phyloP scores from a whole-genome alignment of 92 coral and sea anemone species.

The Porites cylindrica region DNA sequence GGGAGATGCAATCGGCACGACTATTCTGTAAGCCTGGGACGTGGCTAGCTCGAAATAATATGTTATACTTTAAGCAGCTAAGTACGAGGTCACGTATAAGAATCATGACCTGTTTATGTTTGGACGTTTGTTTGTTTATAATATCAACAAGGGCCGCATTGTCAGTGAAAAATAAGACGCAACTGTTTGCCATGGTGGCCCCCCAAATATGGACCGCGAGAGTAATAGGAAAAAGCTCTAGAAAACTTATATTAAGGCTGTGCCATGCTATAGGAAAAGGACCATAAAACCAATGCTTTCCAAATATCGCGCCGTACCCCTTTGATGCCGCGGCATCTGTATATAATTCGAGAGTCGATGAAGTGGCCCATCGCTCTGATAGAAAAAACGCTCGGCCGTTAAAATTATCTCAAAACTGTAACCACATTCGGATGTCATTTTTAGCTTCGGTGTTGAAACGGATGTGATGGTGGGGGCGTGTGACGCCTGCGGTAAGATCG shows the following conservation, averaged over 20 bases:
- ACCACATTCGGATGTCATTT: slow-evolving; percentile 25
- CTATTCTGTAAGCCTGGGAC: slow-evolving; percentile 42
- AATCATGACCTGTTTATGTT: slow-evolving; percentile 34
- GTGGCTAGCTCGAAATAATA: slow-evolving; percentile 35
- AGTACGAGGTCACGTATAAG: slow-evolving; percentile 15
- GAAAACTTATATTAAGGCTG: slow-evolving; percentile 16
- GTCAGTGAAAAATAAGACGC: slow-evolving; percentile 46
- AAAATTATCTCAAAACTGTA: slow-evolving; percentile 29
- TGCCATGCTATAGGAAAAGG: slow-evolving; percentile 38
- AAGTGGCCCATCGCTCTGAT: slow-evolving; percentile 28
- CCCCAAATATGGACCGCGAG: slow-evolving; percentile 55
- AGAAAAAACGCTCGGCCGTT: slow-evolving; percentile 60
- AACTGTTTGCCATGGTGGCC: slow-evolving; percentile 25
- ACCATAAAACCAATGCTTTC: slow-evolving; percentile 52
- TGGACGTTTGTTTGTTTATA: slow-evolving; percentile 30
- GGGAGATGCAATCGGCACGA: slow-evolving; percentile 41
- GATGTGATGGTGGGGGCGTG: slow-evolving; percentile 26
- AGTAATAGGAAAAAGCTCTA: slow-evolving; percentile 44
- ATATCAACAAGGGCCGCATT: slow-evolving; percentile 40
- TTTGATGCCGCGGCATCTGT: slow-evolving; percentile 39
- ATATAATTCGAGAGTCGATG: slow-evolving; percentile 11
- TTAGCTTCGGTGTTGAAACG: neutral
- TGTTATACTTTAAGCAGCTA: slow-evolving; percentile 20
- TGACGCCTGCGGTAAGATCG: slow-evolving; percentile 53
- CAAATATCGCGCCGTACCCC: slow-evolving; percentile 56